Conservation (phyloP, 2,113 vertebrate species). For the Osmerus eperlanus region DNA sequence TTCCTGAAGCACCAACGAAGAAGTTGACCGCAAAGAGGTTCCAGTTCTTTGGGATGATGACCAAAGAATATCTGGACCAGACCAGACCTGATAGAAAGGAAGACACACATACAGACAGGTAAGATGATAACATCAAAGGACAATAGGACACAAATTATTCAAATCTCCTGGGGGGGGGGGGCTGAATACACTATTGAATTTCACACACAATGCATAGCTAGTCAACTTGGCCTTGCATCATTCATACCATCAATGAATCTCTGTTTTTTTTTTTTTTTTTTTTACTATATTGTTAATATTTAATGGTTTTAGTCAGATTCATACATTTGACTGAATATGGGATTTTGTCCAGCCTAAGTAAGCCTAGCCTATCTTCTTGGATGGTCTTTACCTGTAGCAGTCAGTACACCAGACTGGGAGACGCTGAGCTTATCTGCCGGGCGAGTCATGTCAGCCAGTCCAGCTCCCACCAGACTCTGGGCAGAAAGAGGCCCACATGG, state of each 20-base stretch:
- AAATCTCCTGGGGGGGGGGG: not conserved
- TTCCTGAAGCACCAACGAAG: constrained; percentile 88
- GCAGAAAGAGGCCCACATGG: constrained; percentile 24
- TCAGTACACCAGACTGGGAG: constrained; percentile 89
- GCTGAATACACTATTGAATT: too few species aligned
- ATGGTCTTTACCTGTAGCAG: constrained; percentile 82
- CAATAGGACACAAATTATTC: not conserved
- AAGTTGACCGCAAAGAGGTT: constrained; percentile 96
- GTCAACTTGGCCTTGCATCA: not conserved
- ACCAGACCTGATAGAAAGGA: constrained; percentile 79
- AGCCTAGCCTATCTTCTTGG: too few species aligned
- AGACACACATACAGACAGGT: not conserved
- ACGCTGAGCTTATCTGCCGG: constrained; percentile 94
- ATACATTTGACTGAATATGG: too few species aligned
- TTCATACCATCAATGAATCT: too few species aligned
- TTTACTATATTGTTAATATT: not conserved
- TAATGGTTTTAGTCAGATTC: too few species aligned
- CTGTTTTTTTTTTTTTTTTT: too few species aligned
- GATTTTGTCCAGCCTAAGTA: not conserved
- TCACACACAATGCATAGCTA: not conserved
- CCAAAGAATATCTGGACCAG: constrained; percentile 98
- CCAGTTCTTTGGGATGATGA: constrained; percentile 99
- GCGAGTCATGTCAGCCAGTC: constrained; percentile 92
- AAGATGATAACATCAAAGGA: not conserved
- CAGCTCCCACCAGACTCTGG: constrained; percentile 89